Evolutionary conservation across 2,888 invertebrate species (phyloP).

Genomic region (Dioctria rufipes): DNA sequence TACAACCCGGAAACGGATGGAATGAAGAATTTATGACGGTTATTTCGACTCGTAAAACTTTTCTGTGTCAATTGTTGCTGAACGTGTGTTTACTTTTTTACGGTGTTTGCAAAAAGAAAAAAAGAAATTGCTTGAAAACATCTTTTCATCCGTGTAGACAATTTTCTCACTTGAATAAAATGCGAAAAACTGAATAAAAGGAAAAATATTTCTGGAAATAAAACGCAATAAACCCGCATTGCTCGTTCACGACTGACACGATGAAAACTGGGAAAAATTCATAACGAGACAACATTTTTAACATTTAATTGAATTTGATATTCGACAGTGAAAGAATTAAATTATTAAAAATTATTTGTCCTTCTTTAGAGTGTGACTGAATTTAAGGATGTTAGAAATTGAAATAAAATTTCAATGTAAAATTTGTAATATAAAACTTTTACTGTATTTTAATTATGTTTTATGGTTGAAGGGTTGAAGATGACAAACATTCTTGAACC

Average conservation of each 20-base stretch:
- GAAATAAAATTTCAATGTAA: no score
- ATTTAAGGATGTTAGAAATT: neutral
- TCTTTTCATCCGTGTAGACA: neutral
- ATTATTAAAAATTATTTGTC: neutral
- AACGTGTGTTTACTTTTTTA: slow-evolving; percentile 3
- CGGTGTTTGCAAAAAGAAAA: no score
- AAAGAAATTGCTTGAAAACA: neutral
- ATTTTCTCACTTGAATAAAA: slow-evolving; percentile 3
- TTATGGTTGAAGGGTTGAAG: no score
- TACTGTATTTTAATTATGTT: no score
- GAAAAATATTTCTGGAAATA: neutral
- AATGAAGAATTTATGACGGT: slow-evolving; percentile 42
- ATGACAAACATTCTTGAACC: no score
- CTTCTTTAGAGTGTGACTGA: neutral
- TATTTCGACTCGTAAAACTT: slow-evolving; percentile 41
- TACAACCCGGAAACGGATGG: slow-evolving; percentile 38
- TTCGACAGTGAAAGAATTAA: neutral
- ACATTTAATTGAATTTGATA: neutral
- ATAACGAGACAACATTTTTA: neutral
- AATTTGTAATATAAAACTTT: no score
- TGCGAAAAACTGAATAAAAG: neutral
- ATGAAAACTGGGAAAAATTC: neutral
- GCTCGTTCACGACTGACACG: neutral
- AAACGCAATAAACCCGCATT: neutral
- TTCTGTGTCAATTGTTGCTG: slow-evolving; percentile 45